Percentiles rank a stretch among this genome's conserved stretches.
phyloP scores from a whole-genome alignment of 2,113 vertebrate genomes.

The Oreochromis tanganicae region DNA sequence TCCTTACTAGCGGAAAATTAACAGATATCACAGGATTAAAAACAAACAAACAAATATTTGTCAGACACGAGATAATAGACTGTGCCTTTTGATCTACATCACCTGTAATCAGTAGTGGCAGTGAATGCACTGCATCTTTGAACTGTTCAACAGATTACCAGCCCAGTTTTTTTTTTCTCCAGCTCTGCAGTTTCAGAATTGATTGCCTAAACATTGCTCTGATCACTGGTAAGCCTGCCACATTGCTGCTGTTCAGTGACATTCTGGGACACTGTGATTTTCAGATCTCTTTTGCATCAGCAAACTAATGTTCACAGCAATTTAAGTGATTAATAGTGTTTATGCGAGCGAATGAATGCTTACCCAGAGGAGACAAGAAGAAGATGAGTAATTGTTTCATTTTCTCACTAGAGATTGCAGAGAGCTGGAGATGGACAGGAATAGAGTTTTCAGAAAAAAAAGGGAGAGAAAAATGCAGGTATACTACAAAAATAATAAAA shows the following conservation, averaged over 20 bases:
- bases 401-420: not conserved
- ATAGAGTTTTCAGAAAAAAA: not conserved
- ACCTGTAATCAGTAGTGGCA: not conserved
- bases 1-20: accelerated
- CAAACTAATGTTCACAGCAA: constrained; percentile 1
- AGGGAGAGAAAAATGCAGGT: not conserved
- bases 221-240: not conserved
- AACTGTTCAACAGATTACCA: not conserved
- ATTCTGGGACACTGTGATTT: not conserved
- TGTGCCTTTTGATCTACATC: not conserved
- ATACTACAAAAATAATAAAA: not conserved
- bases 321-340: constrained; percentile 46
- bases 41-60: not conserved
- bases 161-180: not conserved
- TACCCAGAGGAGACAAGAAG: not conserved
- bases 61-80: not conserved
- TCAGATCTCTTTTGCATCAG: constrained; percentile 26
- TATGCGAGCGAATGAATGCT: constrained; percentile 12
- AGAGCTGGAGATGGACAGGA: not conserved
- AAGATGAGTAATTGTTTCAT: constrained; percentile 24
- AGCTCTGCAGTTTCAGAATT: not conserved
- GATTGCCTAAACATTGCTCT: not conserved
- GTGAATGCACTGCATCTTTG: not conserved
- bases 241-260: not conserved
- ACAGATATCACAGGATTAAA: not conserved